These are phyloP conservation scores for Sialia sialis DNA, from an alignment of 2,113 vertebrate species.

Conservation along the genomic window DNA sequence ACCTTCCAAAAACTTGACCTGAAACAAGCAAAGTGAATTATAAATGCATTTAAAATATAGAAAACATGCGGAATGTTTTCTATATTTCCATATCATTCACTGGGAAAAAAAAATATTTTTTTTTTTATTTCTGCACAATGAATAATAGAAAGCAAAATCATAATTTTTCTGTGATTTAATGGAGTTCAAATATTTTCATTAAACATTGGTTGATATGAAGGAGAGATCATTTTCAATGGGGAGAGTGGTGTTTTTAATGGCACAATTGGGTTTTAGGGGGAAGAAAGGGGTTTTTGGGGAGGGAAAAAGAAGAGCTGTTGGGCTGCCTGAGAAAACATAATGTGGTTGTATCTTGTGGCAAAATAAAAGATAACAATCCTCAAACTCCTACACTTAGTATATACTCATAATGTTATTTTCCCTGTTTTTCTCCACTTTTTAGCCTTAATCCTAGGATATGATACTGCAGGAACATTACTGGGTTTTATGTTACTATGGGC, in stretches of 20 bases:
- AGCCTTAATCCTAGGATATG: not conserved
- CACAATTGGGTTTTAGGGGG: not conserved
- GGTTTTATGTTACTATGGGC: not conserved
- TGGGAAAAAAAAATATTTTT: not conserved
- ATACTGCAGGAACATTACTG: not conserved
- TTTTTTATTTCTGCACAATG: not conserved
- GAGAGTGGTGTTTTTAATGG: not conserved
- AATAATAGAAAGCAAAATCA: not conserved
- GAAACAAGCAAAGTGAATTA: not conserved
- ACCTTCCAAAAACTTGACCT: not conserved
- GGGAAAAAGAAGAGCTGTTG: not conserved
- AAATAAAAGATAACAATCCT: not conserved
- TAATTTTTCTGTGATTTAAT: not conserved
- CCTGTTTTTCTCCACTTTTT: not conserved
- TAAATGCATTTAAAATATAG: not conserved
- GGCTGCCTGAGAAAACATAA: not conserved
- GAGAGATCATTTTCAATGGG: not conserved
- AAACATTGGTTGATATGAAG: not conserved
- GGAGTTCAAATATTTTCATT: not conserved
- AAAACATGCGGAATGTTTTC: not conserved
- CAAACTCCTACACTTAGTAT: not conserved
- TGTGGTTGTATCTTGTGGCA: not conserved
- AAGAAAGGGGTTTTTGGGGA: not conserved
- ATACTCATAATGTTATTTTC: not conserved
- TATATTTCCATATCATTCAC: fast-evolving